Conservation (phyloP, 2,888 invertebrate genomes). For the Darwinula stevensoni region DNA sequence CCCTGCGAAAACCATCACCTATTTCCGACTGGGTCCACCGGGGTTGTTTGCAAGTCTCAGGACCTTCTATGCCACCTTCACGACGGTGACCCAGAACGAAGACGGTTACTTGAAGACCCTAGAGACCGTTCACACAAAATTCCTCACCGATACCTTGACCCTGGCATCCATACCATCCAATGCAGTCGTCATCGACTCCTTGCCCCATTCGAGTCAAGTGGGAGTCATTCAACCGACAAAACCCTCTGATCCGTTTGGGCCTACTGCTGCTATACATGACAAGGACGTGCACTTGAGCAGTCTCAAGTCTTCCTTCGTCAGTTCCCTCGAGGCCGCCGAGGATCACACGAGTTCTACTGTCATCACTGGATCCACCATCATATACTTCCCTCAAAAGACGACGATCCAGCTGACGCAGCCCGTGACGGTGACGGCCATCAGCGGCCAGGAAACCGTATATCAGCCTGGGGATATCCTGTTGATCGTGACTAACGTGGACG, state of each 20-base stretch:
- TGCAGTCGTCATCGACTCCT: not conserved
- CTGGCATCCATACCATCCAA: not conserved
- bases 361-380: conserved; percentile 7
- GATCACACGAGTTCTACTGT: conserved; percentile 4
- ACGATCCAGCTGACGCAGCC: no score
- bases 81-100: conserved; percentile 1
- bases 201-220: no score
- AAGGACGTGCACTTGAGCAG: conserved; percentile 1
- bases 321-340: not conserved
- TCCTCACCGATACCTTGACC: not conserved
- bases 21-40: conserved; percentile 9
- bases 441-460: no score
- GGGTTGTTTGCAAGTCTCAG: conserved; percentile 10
- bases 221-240: not conserved
- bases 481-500: not conserved
- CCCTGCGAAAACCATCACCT: conserved; percentile 8
- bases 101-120: not conserved
- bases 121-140: not conserved
- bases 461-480: not conserved
- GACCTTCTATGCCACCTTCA: conserved; percentile 8
- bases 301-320: not conserved
- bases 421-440: no score
- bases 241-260: no score
- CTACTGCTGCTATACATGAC: no score
- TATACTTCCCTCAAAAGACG: conserved; percentile 7